These are phyloP conservation scores for Volucella bombylans DNA, from an alignment of 2,888 invertebrate genomes.

Conservation along the genomic window DNA sequence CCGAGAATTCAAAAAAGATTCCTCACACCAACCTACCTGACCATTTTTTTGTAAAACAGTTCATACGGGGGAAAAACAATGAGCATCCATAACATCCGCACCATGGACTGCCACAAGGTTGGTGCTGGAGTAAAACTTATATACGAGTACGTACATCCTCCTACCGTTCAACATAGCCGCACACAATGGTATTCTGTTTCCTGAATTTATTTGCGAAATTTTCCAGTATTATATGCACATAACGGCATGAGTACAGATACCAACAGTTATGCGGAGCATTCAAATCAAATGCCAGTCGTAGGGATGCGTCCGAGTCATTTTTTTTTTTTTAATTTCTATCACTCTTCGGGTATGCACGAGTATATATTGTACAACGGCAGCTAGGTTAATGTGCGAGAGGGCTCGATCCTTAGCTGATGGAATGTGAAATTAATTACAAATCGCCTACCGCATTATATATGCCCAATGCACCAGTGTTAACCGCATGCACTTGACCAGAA, in stretches of 20 bases:
- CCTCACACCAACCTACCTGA: conserved; percentile 4
- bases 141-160: conserved; percentile 14
- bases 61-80: conserved; percentile 18
- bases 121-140: not conserved
- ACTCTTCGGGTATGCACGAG: conserved; percentile 2
- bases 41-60: conserved; percentile 32
- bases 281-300: not conserved
- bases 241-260: not conserved
- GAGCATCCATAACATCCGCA: not conserved
- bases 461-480: conserved; percentile 46
- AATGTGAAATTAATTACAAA: conserved; percentile 67
- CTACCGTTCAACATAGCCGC: not conserved
- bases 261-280: conserved; percentile 8
- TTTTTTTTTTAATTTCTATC: conserved; percentile 13
- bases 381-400: conserved; percentile 17
- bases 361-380: not conserved
- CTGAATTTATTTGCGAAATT: conserved; percentile 40
- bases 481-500: conserved; percentile 65
- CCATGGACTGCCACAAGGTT: not conserved
- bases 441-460: conserved; percentile 54
- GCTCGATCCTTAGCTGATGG: conserved; percentile 49
- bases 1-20: not conserved
- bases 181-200: conserved; percentile 26
- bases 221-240: conserved; percentile 24
- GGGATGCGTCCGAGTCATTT: not conserved